Percentiles rank a stretch among this genome's conserved stretches.
Conservation (phyloP, 2,888 invertebrate genomes). For the Sepioteuthis lessoniana region DNA sequence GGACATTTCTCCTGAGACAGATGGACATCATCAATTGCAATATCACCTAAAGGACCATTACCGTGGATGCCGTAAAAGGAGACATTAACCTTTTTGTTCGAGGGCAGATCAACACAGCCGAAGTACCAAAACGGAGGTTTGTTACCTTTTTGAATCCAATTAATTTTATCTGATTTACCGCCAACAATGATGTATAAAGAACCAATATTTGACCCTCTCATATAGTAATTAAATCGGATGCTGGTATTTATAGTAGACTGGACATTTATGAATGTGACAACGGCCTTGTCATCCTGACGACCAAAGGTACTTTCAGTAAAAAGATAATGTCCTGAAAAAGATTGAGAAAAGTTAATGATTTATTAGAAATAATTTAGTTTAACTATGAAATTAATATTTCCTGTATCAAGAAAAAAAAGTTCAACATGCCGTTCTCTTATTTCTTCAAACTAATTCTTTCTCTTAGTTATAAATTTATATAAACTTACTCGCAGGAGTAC, state of each 20-base stretch:
- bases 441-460: too few species aligned
- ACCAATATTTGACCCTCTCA: constrained; percentile 18
- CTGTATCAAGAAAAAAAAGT: too few species aligned
- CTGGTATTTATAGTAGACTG: not conserved
- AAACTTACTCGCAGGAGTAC: too few species aligned
- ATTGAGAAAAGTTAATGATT: not conserved
- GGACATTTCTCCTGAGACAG: not conserved
- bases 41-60: constrained; percentile 39
- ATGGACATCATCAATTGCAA: constrained; percentile 46
- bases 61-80: not conserved
- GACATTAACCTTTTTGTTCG: not conserved
- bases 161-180: not conserved
- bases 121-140: not conserved
- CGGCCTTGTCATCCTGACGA: not conserved
- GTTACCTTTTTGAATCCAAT: not conserved
- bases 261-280: not conserved
- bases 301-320: not conserved
- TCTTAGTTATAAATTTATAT: too few species aligned
- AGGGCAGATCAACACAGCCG: constrained; percentile 34
- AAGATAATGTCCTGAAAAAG: constrained; percentile 36
- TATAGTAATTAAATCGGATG: not conserved
- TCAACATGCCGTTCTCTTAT: too few species aligned
- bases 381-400: too few species aligned
- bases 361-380: too few species aligned
- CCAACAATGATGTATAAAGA: not conserved